Conservation (phyloP, 2,888 invertebrate genomes). For the Andrena camellia region DNA sequence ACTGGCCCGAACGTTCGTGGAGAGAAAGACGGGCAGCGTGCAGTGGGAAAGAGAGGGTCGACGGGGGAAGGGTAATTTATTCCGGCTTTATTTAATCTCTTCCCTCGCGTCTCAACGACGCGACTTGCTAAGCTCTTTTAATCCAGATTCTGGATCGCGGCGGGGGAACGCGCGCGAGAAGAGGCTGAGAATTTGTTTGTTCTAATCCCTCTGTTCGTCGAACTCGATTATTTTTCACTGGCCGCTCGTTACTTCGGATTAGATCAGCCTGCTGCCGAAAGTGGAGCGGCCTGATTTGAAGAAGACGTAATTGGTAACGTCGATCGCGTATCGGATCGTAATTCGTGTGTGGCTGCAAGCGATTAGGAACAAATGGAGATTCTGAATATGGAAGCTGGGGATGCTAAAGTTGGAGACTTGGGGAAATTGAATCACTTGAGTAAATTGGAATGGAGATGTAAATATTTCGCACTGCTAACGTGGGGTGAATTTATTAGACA, state of each 20-base stretch:
- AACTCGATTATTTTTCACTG: constrained; percentile 20
- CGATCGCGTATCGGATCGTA: too few species aligned
- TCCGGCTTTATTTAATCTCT: constrained; percentile 73
- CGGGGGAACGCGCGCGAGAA: background rate
- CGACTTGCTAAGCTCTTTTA: constrained; percentile 65
- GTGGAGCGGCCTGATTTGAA: background rate
- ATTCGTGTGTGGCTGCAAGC: too few species aligned
- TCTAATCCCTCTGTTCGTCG: constrained; percentile 22
- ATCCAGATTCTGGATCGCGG: constrained; percentile 70
- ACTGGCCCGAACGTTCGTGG: constrained; percentile 14
- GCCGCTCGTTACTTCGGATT: background rate
- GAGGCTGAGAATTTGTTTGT: constrained; percentile 44
- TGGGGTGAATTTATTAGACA: too few species aligned
- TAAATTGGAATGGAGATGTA: too few species aligned
- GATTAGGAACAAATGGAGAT: too few species aligned
- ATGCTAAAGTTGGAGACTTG: too few species aligned
- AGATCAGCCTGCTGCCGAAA: background rate
- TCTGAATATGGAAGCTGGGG: too few species aligned
- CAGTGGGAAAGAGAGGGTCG: background rate
- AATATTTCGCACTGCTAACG: too few species aligned
- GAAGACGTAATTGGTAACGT: too few species aligned
- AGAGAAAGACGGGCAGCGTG: constrained; percentile 5
- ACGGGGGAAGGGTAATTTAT: constrained; percentile 71
- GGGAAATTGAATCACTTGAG: too few species aligned
- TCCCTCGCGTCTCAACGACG: constrained; percentile 66